phyloP scores from a whole-genome alignment of 1,140 invertebrate genomes.

The Dolichoris vasculosae region DNA sequence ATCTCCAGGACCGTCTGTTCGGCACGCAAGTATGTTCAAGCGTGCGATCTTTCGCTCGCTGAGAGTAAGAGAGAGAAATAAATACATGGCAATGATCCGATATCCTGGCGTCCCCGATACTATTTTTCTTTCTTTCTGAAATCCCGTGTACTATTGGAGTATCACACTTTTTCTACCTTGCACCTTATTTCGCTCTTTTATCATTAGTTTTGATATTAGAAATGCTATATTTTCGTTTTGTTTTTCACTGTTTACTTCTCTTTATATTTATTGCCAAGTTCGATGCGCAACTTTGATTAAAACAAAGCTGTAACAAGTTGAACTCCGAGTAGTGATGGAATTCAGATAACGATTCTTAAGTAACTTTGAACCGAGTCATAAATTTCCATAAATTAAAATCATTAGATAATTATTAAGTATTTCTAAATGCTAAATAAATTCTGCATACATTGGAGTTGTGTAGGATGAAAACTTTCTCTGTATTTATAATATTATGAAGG shows the following conservation, averaged over 20 bases:
- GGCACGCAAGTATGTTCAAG: not conserved
- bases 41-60: too few relatives aligned
- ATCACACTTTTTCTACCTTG: too few relatives aligned
- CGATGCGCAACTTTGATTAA: not conserved
- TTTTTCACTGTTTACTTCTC: not conserved
- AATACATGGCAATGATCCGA: not conserved
- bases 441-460: not conserved
- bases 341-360: not conserved
- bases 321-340: not conserved
- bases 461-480: not conserved
- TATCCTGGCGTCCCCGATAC: not conserved
- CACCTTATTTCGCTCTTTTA: not conserved
- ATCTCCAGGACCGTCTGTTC: slow-evolving; percentile 12
- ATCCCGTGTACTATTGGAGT: not conserved
- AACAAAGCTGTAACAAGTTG: not conserved
- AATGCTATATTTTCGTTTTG: not conserved
- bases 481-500: not conserved
- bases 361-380: not conserved
- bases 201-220: not conserved
- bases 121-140: not conserved
- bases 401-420: not conserved
- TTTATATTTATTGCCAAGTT: not conserved
- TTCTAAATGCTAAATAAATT: not conserved
- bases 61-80: not conserved
- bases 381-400: not conserved